Base-by-base conservation (phyloP, 2,797 vertebrate species). In the Hydrocynus forskahlii region DNA sequence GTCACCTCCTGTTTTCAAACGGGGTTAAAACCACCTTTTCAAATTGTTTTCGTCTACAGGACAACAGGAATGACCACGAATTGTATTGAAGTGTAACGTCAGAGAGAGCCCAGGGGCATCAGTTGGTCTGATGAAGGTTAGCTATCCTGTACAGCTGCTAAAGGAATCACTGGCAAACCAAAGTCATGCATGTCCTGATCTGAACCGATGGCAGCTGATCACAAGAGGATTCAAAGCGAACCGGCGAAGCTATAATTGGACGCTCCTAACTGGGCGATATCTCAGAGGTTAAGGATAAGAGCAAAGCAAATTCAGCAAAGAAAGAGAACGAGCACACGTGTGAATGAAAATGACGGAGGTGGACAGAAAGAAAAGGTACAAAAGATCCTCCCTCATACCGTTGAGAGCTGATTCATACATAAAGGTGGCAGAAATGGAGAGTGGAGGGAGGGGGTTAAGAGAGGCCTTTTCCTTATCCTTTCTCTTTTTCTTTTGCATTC, bases 21-120 rank as follows among this genome's bases (percentile, higher is more conserved):
- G 82, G 80, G 85, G 80, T 86, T 80, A 86, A 77, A 29, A n/a
- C 67, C 74, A 67, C 60, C 50, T 77, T 77, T 86, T 77, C 23
- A 66, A 57, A 75, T 17, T 0, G 0, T 48, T 63, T 64, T 38
- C 7, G 71, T 84, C 25, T 66, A 74, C 57, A 75, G 52, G 78
- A 79, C 38, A 76, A 80, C 76, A 55, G 19, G 72, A 78, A 80
- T 82, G 83, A 71, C 71, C 43, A 59, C n/a, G 62, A 50, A 69
- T 75, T 54, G 55, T 79, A 59, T 63, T 14, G 25, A 43, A 62
- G 45, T n/a, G n/a, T n/a, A n/a, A n/a, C n/a, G 69, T 48, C 55
- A 60, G 55, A 81, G 75, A 80, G 48, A 76, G 70, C 77, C 62
- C 23, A 35, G 25, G 66, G 66, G 63, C 7, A 10, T 69, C 60